These are phyloP conservation scores for Glossosoma conforme DNA, from an alignment of 1,140 invertebrate genomes.

Conservation along the genomic window DNA sequence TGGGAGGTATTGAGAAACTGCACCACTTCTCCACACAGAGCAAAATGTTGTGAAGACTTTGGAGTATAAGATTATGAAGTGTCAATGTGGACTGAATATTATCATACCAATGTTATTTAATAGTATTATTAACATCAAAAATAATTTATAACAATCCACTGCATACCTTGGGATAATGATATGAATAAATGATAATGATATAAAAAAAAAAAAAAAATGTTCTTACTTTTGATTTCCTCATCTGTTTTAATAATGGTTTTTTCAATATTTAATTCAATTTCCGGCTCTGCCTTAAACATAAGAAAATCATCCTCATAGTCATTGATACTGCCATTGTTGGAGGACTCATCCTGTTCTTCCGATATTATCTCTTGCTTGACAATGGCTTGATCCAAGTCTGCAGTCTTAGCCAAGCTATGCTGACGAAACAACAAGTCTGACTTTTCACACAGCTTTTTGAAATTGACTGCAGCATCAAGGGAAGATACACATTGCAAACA, in stretches of 20 bases:
- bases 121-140: too few relatives aligned
- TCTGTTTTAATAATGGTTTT: neutral
- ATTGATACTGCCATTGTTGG: neutral
- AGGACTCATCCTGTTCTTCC: slow-evolving; percentile 1
- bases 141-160: too few relatives aligned
- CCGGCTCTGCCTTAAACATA: slow-evolving; percentile 13
- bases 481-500: slow-evolving; percentile 15
- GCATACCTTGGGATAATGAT: too few relatives aligned
- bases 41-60: too few relatives aligned
- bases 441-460: slow-evolving; percentile 15
- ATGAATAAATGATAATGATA: too few relatives aligned
- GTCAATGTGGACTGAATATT: too few relatives aligned
- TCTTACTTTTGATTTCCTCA: neutral
- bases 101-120: too few relatives aligned
- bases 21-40: too few relatives aligned
- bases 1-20: too few relatives aligned
- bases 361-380: slow-evolving; percentile 7
- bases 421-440: slow-evolving; percentile 18
- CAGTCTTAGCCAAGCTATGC: neutral
- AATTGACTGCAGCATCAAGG: slow-evolving; percentile 15
- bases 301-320: slow-evolving; percentile 14
- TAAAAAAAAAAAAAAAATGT: neutral
- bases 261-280: neutral
- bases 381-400: neutral
- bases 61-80: too few relatives aligned